A percentile compares a stretch with the other conserved stretches of the same genome.
These are phyloP conservation scores for Troides aeacus DNA, from an alignment of 2,888 invertebrate genomes.

Conservation along the genomic window DNA sequence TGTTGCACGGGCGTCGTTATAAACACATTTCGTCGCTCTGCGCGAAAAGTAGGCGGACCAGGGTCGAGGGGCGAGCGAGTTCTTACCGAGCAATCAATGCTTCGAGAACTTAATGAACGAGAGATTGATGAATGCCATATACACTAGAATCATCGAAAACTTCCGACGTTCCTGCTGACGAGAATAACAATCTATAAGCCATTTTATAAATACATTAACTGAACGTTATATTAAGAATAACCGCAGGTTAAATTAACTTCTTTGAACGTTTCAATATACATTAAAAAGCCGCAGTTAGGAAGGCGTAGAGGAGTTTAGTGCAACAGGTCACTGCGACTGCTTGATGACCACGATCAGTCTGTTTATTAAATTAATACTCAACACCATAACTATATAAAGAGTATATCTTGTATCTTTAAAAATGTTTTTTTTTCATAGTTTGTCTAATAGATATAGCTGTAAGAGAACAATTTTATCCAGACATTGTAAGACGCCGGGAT, in stretches of 20 bases:
- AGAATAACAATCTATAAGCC: neutral
- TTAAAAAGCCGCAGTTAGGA: too few relatives aligned
- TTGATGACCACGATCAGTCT: too few relatives aligned
- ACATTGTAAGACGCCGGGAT: slow-evolving; percentile 20
- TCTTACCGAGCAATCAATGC: slow-evolving; percentile 48
- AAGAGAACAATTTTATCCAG: slow-evolving; percentile 16
- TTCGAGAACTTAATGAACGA: slow-evolving; percentile 55
- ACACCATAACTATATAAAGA: too few relatives aligned
- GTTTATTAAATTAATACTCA: too few relatives aligned
- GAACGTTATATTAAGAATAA: neutral
- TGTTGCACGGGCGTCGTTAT: slow-evolving; percentile 67
- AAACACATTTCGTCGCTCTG: slow-evolving; percentile 66
- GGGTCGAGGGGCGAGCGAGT: slow-evolving; percentile 43
- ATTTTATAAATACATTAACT: neutral
- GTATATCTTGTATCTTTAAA: too few relatives aligned
- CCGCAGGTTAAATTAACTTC: too few relatives aligned
- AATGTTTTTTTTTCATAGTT: too few relatives aligned
- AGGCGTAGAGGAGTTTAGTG: too few relatives aligned
- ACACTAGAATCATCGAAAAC: slow-evolving; percentile 20
- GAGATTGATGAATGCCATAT: slow-evolving; percentile 43
- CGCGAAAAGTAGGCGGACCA: slow-evolving; percentile 66
- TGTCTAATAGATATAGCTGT: slow-evolving; percentile 17
- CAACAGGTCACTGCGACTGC: too few relatives aligned
- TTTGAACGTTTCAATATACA: too few relatives aligned
- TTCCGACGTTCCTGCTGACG: neutral